phyloP scores from a whole-genome alignment of 1,140 invertebrate species.

The Scylla paramamosain region DNA sequence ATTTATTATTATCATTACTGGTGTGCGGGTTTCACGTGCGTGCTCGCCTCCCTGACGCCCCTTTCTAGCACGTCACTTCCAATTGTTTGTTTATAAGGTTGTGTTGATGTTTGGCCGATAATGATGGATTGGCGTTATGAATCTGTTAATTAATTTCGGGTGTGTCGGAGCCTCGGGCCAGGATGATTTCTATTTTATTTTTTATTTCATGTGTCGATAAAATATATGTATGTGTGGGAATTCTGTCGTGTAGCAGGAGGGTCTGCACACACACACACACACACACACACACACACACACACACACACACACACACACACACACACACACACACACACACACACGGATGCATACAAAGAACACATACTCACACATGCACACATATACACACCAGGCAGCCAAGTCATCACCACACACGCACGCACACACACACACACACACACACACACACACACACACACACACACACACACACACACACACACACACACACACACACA shows the following conservation, averaged over 20 bases:
- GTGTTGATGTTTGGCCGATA: slow-evolving; percentile 33
- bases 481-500: slow-evolving; percentile 29
- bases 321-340: not conserved
- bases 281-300: not conserved
- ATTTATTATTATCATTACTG: too few species aligned
- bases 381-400: not conserved
- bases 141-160: slow-evolving; percentile 52
- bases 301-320: not conserved
- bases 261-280: not conserved
- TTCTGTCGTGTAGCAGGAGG: not conserved
- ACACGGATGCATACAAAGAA: not conserved
- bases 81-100: slow-evolving; percentile 16
- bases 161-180: slow-evolving; percentile 31
- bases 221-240: not conserved
- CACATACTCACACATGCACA: not conserved
- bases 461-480: not conserved
- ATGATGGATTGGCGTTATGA: slow-evolving; percentile 53
- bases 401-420: not conserved
- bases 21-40: too few species aligned
- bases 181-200: not conserved
- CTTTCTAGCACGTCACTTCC: not conserved
- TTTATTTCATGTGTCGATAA: not conserved
- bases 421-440: slow-evolving; percentile 14
- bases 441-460: slow-evolving; percentile 31
- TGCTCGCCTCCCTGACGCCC: not conserved